phyloP scores from a whole-genome alignment of 2,113 vertebrate species.

The Callithrix jacchus region DNA sequence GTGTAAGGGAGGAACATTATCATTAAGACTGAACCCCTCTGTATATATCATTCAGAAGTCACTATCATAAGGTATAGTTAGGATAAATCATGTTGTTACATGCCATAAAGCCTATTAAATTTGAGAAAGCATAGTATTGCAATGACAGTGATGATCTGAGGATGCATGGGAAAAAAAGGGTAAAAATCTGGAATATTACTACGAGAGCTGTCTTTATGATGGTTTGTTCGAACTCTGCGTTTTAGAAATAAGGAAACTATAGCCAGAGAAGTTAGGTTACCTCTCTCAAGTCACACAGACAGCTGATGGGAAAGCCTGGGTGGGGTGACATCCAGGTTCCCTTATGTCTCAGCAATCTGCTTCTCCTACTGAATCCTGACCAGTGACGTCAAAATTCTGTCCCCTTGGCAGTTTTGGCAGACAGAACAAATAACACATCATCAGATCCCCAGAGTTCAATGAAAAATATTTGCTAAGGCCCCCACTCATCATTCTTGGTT shows the following conservation, averaged over 20 bases:
- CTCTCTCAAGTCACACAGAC: not conserved
- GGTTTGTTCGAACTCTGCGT: not conserved
- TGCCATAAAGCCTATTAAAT: not conserved
- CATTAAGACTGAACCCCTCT: not conserved
- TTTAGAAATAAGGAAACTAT: not conserved
- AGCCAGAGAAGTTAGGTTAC: not conserved
- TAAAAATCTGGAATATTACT: not conserved
- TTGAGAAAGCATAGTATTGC: not conserved
- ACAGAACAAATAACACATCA: not conserved
- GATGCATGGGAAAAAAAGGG: not conserved
- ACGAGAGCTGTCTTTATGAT: not conserved
- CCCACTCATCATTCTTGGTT: not conserved
- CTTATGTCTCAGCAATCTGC: not conserved
- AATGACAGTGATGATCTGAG: not conserved
- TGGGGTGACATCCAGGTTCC: not conserved
- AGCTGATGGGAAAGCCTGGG: not conserved
- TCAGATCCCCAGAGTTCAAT: not conserved
- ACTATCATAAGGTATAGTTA: not conserved
- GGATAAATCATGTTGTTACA: not conserved
- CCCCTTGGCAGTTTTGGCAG: not conserved
- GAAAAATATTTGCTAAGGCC: not conserved
- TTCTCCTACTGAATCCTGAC: not conserved
- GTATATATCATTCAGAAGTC: not conserved
- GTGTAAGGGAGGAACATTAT: not conserved
- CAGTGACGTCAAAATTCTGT: not conserved